A percentile compares a stretch with the other conserved stretches of the same genome.
phyloP scores from a whole-genome alignment of 1,140 invertebrate species.

The Epicauta chinensis region DNA sequence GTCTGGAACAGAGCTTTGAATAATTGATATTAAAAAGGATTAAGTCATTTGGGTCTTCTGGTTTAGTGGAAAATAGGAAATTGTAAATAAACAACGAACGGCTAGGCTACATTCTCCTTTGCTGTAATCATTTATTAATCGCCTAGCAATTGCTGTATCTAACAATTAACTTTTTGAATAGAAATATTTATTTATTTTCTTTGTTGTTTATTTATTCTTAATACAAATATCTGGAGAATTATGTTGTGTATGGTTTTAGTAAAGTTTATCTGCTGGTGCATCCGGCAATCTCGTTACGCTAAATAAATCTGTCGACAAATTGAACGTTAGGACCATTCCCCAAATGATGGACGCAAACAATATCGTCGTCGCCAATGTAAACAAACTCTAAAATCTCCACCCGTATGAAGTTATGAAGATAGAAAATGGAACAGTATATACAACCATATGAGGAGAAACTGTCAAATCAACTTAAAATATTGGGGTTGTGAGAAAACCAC shows the following conservation, averaged over 20 bases:
- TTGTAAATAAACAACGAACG: too few species aligned
- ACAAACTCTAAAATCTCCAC: constrained; percentile 13
- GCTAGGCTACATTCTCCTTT: too few species aligned
- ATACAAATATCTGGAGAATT: too few species aligned
- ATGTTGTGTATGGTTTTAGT: too few species aligned
- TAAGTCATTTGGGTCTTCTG: neutral
- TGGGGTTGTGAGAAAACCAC: constrained; percentile 13
- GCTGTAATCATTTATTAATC: too few species aligned
- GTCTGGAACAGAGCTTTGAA: neutral
- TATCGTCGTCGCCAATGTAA: constrained; percentile 12
- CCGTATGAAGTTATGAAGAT: constrained; percentile 11
- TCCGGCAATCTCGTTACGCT: neutral
- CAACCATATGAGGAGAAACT: constrained; percentile 7
- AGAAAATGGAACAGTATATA: constrained; percentile 7
- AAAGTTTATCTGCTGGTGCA: too few species aligned
- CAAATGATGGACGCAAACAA: constrained; percentile 19
- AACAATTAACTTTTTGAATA: too few species aligned
- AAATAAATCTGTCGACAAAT: constrained; percentile 9
- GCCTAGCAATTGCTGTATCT: too few species aligned
- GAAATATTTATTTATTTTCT: too few species aligned
- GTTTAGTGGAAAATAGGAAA: too few species aligned
- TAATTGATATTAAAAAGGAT: constrained; percentile 9
- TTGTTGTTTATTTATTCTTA: too few species aligned
- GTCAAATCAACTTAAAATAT: constrained; percentile 21
- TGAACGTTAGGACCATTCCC: constrained; percentile 4